phyloP scores from a whole-genome alignment of 2,797 vertebrate species.

The Danionella dracula region DNA sequence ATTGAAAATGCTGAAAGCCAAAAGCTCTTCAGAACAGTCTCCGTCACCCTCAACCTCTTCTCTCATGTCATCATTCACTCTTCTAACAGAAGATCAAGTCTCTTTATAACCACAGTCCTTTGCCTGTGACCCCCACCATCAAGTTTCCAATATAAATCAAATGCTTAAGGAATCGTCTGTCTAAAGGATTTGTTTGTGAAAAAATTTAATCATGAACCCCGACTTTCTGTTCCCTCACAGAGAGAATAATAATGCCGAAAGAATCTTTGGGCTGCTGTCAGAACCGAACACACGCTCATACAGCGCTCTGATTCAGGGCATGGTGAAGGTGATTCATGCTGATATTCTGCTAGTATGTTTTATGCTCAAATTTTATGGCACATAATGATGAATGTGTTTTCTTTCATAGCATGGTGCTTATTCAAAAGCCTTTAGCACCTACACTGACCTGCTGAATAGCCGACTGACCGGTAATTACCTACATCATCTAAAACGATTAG shows the following conservation, averaged over 20 bases:
- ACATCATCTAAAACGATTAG: background rate
- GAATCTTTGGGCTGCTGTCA: constrained; percentile 87
- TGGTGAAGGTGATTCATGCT: constrained; percentile 81
- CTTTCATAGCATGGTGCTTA: constrained; percentile 71
- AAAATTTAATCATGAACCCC: no score
- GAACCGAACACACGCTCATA: constrained; percentile 80
- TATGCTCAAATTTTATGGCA: background rate
- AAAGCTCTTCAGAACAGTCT: no score
- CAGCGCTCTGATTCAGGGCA: constrained; percentile 86
- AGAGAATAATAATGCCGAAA: constrained; percentile 82
- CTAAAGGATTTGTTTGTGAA: no score
- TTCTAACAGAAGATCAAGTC: no score
- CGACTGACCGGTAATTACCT: constrained; percentile 74
- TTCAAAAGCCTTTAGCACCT: constrained; percentile 73
- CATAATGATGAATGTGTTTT: background rate
- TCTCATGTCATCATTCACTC: no score
- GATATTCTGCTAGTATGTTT: background rate
- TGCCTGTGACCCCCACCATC: no score
- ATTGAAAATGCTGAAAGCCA: no score
- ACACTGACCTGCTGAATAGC: constrained; percentile 81
- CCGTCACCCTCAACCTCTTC: no score
- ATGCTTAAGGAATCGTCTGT: no score
- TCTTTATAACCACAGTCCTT: no score
- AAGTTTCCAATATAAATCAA: no score
- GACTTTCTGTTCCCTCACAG: no score